phyloP scores from a whole-genome alignment of 1,140 invertebrate genomes.

The Anoplolepis gracilipes region DNA sequence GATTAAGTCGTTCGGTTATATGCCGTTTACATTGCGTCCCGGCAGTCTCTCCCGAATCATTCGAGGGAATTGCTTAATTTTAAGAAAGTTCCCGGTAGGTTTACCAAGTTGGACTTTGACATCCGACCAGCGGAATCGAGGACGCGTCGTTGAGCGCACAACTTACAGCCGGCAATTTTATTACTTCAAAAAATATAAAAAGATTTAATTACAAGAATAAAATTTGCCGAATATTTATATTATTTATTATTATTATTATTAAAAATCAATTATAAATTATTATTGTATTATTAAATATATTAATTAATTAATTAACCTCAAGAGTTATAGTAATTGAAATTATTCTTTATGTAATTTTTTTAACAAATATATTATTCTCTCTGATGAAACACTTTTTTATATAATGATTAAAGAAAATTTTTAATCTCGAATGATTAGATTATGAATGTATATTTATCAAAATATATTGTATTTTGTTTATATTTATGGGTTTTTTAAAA shows the following conservation, averaged over 20 bases:
- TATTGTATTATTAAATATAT: background rate
- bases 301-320: background rate
- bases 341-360: background rate
- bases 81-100: constrained; percentile 68
- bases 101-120: constrained; percentile 63
- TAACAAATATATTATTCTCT: background rate
- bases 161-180: constrained; percentile 24
- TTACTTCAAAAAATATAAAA: background rate
- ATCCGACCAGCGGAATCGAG: constrained; percentile 41
- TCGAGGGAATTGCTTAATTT: constrained; percentile 70
- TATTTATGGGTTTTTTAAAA: no score
- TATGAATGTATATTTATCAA: background rate
- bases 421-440: background rate
- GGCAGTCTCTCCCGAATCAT: constrained; percentile 66
- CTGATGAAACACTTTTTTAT: background rate
- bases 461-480: background rate
- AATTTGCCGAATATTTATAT: background rate
- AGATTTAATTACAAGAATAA: constrained; percentile 26
- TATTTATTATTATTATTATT: background rate
- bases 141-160: background rate
- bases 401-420: background rate
- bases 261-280: background rate
- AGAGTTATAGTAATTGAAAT: background rate
- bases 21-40: constrained; percentile 73
- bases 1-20: constrained; percentile 76